A percentile compares a stretch with the other conserved stretches of the same genome.
These are phyloP conservation scores for Rutilus rutilus DNA, from an alignment of 2,113 vertebrate genomes.

Conservation along the genomic window DNA sequence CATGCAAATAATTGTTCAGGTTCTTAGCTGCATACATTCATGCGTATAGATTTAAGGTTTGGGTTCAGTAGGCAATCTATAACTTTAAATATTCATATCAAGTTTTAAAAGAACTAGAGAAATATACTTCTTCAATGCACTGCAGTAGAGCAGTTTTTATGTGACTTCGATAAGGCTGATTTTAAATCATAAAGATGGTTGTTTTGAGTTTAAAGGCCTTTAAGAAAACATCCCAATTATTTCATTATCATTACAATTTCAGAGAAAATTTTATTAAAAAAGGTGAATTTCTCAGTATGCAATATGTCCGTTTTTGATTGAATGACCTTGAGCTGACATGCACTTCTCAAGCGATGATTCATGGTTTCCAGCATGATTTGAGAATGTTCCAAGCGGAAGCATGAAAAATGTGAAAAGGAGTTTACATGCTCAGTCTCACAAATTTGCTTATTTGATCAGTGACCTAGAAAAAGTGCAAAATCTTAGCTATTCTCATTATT, in stretches of 20 bases:
- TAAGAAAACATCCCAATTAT: neutral
- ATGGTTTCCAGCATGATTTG: neutral
- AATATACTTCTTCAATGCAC: neutral
- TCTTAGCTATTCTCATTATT: neutral
- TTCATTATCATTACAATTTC: neutral
- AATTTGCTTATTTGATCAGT: constrained; percentile 3
- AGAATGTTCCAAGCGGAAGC: neutral
- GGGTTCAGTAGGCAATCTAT: neutral
- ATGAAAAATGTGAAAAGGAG: neutral
- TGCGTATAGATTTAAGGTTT: neutral
- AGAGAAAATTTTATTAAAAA: too few species aligned
- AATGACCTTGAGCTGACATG: neutral
- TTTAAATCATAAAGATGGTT: neutral
- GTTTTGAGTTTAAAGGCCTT: neutral
- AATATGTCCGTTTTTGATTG: neutral
- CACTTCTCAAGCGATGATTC: neutral
- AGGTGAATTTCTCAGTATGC: neutral
- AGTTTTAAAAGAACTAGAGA: constrained; percentile 2
- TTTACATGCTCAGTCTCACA: neutral
- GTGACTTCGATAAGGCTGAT: neutral
- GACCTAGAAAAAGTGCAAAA: neutral
- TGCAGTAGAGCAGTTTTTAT: neutral
- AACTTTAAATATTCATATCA: constrained; percentile 29
- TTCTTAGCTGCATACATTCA: constrained; percentile 5
- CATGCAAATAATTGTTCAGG: constrained; percentile 30